Conservation (phyloP, 2,113 vertebrate species). For the Martes martes region DNA sequence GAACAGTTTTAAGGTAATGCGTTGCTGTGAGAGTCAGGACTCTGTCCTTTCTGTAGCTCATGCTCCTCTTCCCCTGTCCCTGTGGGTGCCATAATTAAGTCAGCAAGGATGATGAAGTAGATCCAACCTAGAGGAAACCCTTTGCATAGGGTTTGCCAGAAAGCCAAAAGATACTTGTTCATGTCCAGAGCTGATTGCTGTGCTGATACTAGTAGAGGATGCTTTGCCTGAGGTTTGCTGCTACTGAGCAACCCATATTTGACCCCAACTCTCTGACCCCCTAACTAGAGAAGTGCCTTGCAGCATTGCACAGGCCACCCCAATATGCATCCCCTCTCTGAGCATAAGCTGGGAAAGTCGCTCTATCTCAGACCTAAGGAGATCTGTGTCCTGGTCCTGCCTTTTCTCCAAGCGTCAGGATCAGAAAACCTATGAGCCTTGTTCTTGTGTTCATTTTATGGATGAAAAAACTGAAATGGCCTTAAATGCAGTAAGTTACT, state of each 20-base stretch:
- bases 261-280: not conserved
- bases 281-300: not conserved
- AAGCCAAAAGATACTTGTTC: not conserved
- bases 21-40: not conserved
- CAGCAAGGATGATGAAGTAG: not conserved
- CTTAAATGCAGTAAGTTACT: slow-evolving; percentile 22
- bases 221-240: not conserved
- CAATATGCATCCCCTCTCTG: not conserved
- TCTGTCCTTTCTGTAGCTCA: not conserved
- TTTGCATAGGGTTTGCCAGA: not conserved
- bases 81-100: not conserved
- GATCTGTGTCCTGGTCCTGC: not conserved
- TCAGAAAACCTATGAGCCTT: not conserved
- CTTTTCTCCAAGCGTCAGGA: not conserved
- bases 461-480: not conserved
- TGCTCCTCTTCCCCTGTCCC: not conserved
- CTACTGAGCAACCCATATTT: not conserved
- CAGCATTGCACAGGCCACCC: not conserved
- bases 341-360: not conserved
- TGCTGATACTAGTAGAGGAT: not conserved
- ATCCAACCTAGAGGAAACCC: not conserved
- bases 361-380: not conserved
- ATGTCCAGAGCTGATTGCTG: not conserved
- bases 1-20: not conserved
- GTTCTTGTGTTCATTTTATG: slow-evolving; percentile 25